Base-by-base conservation (phyloP, 2,888 invertebrate species). In the Limnephilus auricula region DNA sequence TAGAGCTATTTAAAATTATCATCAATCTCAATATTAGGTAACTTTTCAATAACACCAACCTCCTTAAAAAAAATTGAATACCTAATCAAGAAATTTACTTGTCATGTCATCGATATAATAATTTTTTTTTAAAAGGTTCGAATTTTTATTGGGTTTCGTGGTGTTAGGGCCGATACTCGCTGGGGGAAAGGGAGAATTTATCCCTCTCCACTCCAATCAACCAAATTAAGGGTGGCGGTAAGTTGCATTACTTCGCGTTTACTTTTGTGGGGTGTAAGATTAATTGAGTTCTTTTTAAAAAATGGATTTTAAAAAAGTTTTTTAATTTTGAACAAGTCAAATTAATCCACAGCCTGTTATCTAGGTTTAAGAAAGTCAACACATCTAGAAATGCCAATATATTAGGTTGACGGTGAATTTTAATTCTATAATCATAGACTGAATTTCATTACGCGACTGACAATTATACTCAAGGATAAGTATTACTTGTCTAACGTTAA, bases 211-310 rank as follows among this genome's bases (percentile, higher is more conserved):
- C 91, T 93, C 89, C 92, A 93, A 93, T 93, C 93, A 92, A 92
- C 90, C 93, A 93, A 93, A 93, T 93, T 92, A 92, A 92, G 91
- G 92, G 91, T 90, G 89, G 90, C 37, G 87, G 89, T 90, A 87
- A 88, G 86, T 80, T 90, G 91, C 88, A 90, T 82, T 92, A 90
- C 91, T 92, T 90, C n/a, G 84, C 91, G 90, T 90, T 90, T 87
- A 88, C 91, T 91, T 90, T 89, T 85, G 40, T 90, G 40, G 32
- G 89, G 89, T 86, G 89, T 86, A 79, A 89, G 93, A 92, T 92
- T 92, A 92, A 92, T 92, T 90, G 91, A 90, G 89, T 88, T 65
- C 65, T 65, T 92, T 90, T 91, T 92, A 89, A 40, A 90, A 91
- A 92, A 91, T 84, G 90, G 87, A 91, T 92, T 92, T 79, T 37